Percentiles rank a stretch among this genome's conserved stretches.
Conservation (phyloP, 2,888 invertebrate genomes). For the Heteromurus nitidus region DNA sequence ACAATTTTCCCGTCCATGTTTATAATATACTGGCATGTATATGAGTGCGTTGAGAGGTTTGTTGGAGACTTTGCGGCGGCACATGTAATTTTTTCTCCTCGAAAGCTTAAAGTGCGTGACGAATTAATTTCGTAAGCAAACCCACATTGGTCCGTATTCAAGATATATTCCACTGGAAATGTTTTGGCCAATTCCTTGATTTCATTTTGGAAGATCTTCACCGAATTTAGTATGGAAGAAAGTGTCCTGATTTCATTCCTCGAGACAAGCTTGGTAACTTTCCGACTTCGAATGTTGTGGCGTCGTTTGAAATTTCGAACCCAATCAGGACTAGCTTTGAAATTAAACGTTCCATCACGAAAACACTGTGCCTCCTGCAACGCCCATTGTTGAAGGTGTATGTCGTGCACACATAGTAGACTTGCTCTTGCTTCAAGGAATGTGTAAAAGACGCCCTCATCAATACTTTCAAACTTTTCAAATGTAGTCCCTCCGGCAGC, state of each 20-base stretch:
- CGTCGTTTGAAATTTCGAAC: background rate
- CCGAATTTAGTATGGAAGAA: background rate
- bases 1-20: background rate
- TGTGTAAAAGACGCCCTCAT: background rate
- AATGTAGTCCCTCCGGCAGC: background rate
- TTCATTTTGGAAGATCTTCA: background rate
- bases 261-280: constrained; percentile 5
- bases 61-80: constrained; percentile 21
- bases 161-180: background rate
- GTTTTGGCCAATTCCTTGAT: background rate
- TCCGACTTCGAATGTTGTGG: background rate
- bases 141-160: constrained; percentile 29
- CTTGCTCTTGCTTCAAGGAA: constrained; percentile 5
- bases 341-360: background rate
- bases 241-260: background rate
- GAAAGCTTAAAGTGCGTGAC: constrained; percentile 1
- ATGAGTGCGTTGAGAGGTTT: constrained; percentile 19
- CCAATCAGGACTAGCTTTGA: constrained; percentile 6
- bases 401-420: background rate
- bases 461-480: constrained; percentile 2
- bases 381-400: constrained; percentile 8
- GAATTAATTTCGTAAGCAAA: constrained; percentile 18
- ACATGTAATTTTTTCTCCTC: constrained; percentile 16
- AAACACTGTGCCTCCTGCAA: constrained; percentile 2
- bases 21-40: constrained; percentile 38